Evolutionary conservation across 2,113 vertebrate genomes (phyloP), one percentile per base, ranked within the genome.

Genomic region (Salvelinus sp.): DNA sequence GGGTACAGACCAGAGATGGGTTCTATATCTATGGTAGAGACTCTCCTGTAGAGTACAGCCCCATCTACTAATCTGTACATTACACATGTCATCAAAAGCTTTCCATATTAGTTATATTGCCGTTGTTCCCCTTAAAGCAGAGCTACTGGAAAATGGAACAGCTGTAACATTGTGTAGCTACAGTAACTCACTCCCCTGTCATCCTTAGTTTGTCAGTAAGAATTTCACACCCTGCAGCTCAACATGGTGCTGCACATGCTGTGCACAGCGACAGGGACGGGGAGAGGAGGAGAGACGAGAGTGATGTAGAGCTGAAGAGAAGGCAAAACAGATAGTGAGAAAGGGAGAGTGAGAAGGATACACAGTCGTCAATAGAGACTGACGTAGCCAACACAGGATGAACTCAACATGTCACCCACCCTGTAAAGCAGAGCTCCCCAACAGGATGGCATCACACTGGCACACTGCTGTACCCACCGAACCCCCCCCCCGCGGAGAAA

Each of bases 51-150:
- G 78, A 54, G 63, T 63, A 72, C 66, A 66, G 22, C 13, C 1
- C 58, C 1, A 54, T 69, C 72, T 18, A 58, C 69, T 74, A 74
- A 69, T 83, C 76, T 75, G 58, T 44, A 22, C 65, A 68, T 79
- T 72, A 20, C 38, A 74, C 69, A 23, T 72, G 28, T 50, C 14
- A 79, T 78, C 71, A 62, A 64, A 83, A 33, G 44, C 12, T 74
- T 22, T 50, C 65, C 54, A 47, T 60, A 79, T 74, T 67, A 25
- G 72, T 73, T 73, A 75, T 58, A 54, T 18, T 76, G 38, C n/a
- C 1, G 27, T 33, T 81, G 71, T 66, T 78, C 63, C 69, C 28
- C 28, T 27, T 79, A 33, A 77, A 50, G 30, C 16, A 22, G 27
- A 3, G 50, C 16, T 54, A 54, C 50, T 54, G 16, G 14, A 50